These are phyloP conservation scores for Drosophila carrolli DNA, from an alignment of 1,140 invertebrate genomes.

Conservation along the genomic window DNA sequence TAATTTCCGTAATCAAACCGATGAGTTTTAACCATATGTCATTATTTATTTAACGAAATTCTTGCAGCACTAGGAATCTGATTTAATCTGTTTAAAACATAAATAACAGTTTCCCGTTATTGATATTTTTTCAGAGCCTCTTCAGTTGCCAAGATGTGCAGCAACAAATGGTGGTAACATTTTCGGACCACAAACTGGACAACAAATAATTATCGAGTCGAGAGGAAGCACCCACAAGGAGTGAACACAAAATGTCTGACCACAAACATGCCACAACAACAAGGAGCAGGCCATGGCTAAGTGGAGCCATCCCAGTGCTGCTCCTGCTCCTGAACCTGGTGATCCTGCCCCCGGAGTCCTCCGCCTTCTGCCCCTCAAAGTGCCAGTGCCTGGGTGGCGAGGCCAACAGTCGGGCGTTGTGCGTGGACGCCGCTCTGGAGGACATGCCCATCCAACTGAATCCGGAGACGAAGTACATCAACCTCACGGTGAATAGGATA, in stretches of 20 bases:
- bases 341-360: constrained; percentile 63
- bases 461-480: constrained; percentile 91
- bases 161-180: constrained; percentile 30
- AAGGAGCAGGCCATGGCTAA: constrained; percentile 19
- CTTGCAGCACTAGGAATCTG: neutral
- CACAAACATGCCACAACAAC: constrained; percentile 15
- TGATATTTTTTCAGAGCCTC: constrained; percentile 9
- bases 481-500: constrained; percentile 91
- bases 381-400: constrained; percentile 89
- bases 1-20: constrained; percentile 1
- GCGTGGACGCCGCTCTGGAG: constrained; percentile 90
- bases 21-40: neutral
- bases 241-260: constrained; percentile 33
- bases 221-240: constrained; percentile 23
- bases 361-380: constrained; percentile 90
- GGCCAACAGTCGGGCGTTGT: constrained; percentile 90
- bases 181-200: constrained; percentile 24
- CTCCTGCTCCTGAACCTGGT: constrained; percentile 41
- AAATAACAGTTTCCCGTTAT: neutral
- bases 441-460: constrained; percentile 95
- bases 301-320: constrained; percentile 11
- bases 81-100: neutral
- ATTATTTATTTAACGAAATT: neutral
- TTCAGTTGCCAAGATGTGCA: constrained; percentile 22
- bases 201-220: constrained; percentile 21